phyloP scores from a whole-genome alignment of 2,113 vertebrate genomes.

The Hassar affinis region DNA sequence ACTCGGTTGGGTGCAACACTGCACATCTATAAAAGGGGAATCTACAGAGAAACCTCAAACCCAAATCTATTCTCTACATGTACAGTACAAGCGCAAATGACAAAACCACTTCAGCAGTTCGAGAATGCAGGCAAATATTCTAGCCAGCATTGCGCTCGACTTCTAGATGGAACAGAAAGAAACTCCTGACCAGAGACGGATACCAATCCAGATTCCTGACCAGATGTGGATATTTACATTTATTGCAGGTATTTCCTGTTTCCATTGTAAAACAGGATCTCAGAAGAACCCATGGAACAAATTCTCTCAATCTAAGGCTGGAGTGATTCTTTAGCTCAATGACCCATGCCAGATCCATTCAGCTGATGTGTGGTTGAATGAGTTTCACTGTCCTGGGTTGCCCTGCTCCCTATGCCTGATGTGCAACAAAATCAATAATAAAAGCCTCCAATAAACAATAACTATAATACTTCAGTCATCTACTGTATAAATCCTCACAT shows the following conservation, averaged over 20 bases:
- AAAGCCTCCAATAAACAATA: background rate
- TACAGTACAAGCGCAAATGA: background rate
- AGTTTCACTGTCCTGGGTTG: background rate
- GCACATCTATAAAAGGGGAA: slow-evolving; percentile 25
- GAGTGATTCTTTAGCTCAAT: background rate
- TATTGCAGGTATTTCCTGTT: slow-evolving; percentile 20
- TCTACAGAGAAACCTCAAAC: background rate
- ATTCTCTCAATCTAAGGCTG: background rate
- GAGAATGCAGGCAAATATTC: background rate
- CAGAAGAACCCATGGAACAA: background rate
- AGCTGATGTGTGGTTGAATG: background rate
- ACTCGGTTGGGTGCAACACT: slow-evolving; percentile 23
- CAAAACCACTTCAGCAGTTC: background rate
- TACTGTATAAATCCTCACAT: too few relatives aligned
- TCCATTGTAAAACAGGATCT: slow-evolving; percentile 3
- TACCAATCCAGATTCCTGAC: background rate
- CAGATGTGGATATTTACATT: slow-evolving; percentile 7
- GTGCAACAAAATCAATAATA: background rate
- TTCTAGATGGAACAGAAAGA: background rate
- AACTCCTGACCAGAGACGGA: background rate
- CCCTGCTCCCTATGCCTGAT: background rate
- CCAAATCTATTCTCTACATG: background rate
- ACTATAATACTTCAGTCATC: too few relatives aligned
- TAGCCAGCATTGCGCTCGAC: background rate
- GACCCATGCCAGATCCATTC: background rate